Conservation (phyloP, 2,113 vertebrate genomes). For the Coregonus clupeaformis region DNA sequence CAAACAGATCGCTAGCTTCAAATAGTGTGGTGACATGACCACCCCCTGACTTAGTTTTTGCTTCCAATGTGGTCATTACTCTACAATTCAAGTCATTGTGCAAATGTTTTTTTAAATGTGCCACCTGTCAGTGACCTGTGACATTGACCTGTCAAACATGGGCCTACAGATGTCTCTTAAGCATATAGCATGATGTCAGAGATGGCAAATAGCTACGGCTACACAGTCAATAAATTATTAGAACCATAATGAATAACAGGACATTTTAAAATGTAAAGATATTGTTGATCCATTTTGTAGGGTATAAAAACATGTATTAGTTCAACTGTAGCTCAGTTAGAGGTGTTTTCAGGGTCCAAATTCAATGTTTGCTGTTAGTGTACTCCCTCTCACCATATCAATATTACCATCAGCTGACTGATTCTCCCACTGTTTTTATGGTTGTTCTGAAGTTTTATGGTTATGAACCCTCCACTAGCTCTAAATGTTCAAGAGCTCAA, state of each 20-base stretch:
- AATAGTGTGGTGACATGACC: background rate
- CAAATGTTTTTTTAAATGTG: slow-evolving; percentile 3
- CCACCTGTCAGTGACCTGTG: slow-evolving; percentile 41
- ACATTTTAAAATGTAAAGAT: too few relatives aligned
- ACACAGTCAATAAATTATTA: too few relatives aligned
- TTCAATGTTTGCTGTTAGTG: slow-evolving; percentile 29
- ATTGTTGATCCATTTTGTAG: too few relatives aligned
- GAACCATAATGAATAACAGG: too few relatives aligned
- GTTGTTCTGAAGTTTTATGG: too few relatives aligned
- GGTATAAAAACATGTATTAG: too few relatives aligned
- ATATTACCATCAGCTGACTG: background rate
- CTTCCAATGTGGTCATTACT: slow-evolving; percentile 17
- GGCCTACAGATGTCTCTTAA: background rate
- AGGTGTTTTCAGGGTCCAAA: slow-evolving; percentile 18
- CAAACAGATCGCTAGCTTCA: too few relatives aligned
- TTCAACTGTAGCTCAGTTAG: slow-evolving; percentile 6
- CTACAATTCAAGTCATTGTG: background rate
- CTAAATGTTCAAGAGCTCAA: background rate
- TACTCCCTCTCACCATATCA: background rate
- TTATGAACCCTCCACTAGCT: background rate
- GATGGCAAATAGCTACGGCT: background rate
- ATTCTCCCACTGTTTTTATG: background rate
- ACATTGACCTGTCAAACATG: slow-evolving; percentile 11
- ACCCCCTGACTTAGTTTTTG: slow-evolving; percentile 48
- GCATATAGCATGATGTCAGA: background rate